Evolutionary conservation across 2,888 invertebrate genomes (phyloP), one percentile per base, ranked within the genome.

Genomic region (Cantharis rufa): DNA sequence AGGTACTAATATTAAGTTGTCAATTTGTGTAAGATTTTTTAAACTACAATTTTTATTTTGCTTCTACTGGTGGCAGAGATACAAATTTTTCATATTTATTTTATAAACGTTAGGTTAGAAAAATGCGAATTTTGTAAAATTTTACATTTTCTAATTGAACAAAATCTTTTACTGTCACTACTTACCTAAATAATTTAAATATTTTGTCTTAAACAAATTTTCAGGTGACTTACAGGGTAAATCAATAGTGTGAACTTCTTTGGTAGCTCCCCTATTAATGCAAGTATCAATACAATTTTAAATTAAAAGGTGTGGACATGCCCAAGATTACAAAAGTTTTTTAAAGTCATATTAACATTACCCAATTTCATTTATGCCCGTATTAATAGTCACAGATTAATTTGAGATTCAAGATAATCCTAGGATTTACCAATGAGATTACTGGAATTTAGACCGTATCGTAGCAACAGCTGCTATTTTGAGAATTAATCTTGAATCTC

Each of bases 1-100:
- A 95, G 94, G 94, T 94, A 92, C 87, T 66, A n/a, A 21, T 66
- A 21, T 66, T 48, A 48, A 48, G 48, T 48, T n/a, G 48, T 48
- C 48, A 48, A 48, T 48, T 48, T 48, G 3, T 32, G 32, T 32
- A n/a, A 48, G 48, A 48, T 48, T n/a, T n/a, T 48, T n/a, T 7
- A 32, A 48, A 48, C n/a, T 48, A 48, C n/a, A n/a, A n/a, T 48
- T 48, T 48, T 48, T 48, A 48, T n/a, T 48, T 48, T n/a, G n/a
- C n/a, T 48, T 48, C 48, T 48, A 48, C 48, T 48, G 48, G 48
- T 48, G 48, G 48, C 48, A 48, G 48, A 48, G n/a, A 48, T n/a
- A 48, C 48, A 48, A 48, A 48, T n/a, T 2, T 48, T 48, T 48
- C 48, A 48, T 24, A 24, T 24, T 7, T 48, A n/a, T n/a, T n/a